Conservation (phyloP, 2,888 invertebrate species). For the Oeneis ivallda region DNA sequence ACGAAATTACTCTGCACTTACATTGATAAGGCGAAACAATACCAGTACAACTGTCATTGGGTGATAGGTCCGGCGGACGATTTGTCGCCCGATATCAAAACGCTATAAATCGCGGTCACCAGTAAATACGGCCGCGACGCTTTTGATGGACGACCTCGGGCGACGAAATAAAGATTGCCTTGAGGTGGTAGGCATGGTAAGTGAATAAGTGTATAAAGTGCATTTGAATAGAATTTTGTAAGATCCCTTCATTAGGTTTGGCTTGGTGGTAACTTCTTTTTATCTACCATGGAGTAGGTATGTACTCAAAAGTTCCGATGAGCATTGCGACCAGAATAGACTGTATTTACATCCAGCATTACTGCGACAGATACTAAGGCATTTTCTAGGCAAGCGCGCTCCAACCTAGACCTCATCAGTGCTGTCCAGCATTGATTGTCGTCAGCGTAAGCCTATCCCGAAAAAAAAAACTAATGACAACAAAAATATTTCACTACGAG, state of each 20-base stretch:
- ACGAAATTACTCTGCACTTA: slow-evolving; percentile 27
- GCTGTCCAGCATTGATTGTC: too few species aligned
- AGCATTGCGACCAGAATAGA: too few species aligned
- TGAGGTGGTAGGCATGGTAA: neutral
- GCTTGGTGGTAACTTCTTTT: neutral
- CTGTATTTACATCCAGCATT: too few species aligned
- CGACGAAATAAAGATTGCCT: slow-evolving; percentile 36
- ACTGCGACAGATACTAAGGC: too few species aligned
- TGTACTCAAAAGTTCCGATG: too few species aligned
- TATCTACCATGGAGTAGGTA: neutral
- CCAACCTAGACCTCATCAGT: too few species aligned
- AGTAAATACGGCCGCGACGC: slow-evolving; percentile 52
- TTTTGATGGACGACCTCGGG: slow-evolving; percentile 47
- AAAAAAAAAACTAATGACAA: too few species aligned
- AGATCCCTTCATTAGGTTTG: neutral
- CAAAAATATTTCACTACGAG: too few species aligned
- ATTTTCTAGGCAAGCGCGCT: too few species aligned
- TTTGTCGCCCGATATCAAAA: slow-evolving; percentile 62
- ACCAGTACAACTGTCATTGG: slow-evolving; percentile 42
- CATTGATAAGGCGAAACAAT: slow-evolving; percentile 48
- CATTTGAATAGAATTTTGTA: slow-evolving; percentile 5
- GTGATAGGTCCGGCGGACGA: slow-evolving; percentile 46
- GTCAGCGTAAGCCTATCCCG: too few species aligned
- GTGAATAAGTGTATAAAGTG: neutral
- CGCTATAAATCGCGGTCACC: slow-evolving; percentile 57